Evolutionary conservation across 2,113 vertebrate species (phyloP), one percentile per base, ranked within the genome.

Genomic region (Labeo catla): DNA sequence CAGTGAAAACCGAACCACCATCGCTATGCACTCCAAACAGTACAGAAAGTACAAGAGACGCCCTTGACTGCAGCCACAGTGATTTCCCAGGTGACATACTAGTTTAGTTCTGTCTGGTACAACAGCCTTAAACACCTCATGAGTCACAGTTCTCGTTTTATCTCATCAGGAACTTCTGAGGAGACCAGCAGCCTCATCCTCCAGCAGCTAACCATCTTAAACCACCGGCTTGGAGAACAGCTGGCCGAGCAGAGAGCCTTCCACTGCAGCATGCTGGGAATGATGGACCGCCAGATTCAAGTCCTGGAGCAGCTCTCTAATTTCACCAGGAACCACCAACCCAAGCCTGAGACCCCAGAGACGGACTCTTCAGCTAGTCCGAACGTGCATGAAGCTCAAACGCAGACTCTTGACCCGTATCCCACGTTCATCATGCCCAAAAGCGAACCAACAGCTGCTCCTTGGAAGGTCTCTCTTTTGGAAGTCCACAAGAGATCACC

Each of bases 221-320:
- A 91, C 88, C 91, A 91, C 81, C 91, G 86, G 84, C 87, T 91
- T 11, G 88, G 84, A 16, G 89, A 90, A 65, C 91, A 91, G 82
- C 85, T 90, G 57, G 88, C 91, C 0, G 91, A 91, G 79, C 91
- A 91, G 66, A 87, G 87, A 85, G 91, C 91, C 50, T 91, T 91
- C 88, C 91, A 91, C 86, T 91, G 91, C 86, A 90, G 88, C 78
- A 89, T 91, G 91, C 86, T 91, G 82, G 91, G 91, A 4, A 86
- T 91, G 72, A 88, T 91, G 91, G 91, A 91, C 83, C 89, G 89
- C 36, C 91, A 91, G 86, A 90, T 90, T 45, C 85, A 91, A 76
- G 88, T 91, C n/a, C 88, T 91, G 84, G 88, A 90, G 84, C 91
- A 90, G 87, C 87, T 91, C 50, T 90, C 91, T 34, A 90, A 78